phyloP scores from a whole-genome alignment of 2,113 vertebrate genomes.

The Physeter macrocephalus region DNA sequence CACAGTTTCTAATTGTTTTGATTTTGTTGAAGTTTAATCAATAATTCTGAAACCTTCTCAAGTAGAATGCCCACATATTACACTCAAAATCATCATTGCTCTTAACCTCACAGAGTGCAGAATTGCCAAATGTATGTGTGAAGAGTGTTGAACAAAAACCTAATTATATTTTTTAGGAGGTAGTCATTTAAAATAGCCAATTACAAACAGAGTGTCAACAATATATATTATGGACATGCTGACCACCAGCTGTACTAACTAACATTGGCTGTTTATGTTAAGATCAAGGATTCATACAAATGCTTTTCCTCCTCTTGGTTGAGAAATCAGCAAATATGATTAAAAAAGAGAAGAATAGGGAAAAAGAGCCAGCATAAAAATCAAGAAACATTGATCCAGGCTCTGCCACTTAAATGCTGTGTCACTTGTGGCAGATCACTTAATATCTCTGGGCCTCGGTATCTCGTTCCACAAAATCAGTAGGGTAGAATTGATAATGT shows the following conservation, averaged over 20 bases:
- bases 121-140: not conserved
- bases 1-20: not conserved
- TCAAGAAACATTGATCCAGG: not conserved
- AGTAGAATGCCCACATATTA: not conserved
- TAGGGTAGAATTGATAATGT: not conserved
- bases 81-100: not conserved
- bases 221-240: not conserved
- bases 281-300: conserved; percentile 36
- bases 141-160: not conserved
- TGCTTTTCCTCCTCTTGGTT: not conserved
- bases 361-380: not conserved
- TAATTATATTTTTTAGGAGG: conserved; percentile 5
- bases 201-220: conserved; percentile 37
- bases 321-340: not conserved
- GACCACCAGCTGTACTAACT: conserved; percentile 45
- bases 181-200: conserved; percentile 27
- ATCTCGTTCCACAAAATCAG: not conserved
- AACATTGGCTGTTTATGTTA: conserved; percentile 49
- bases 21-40: not conserved
- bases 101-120: not conserved
- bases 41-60: conserved; percentile 1
- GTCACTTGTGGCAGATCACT: not conserved
- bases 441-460: not conserved
- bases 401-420: not conserved
- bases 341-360: not conserved